These are phyloP conservation scores for Acleris holmiana DNA, from an alignment of 2,888 invertebrate species.

Conservation along the genomic window DNA sequence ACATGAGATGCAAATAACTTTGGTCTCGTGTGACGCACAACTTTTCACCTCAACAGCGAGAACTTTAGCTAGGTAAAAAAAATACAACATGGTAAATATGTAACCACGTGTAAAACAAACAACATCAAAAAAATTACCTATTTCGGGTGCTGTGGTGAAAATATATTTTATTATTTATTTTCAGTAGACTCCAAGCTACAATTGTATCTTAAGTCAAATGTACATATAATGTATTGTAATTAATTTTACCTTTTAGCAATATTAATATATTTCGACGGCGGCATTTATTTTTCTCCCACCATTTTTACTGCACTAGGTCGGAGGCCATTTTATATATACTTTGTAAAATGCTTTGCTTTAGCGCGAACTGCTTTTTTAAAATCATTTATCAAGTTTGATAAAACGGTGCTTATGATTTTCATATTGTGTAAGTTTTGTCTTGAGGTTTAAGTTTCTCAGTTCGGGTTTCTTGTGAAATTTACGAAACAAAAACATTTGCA, in stretches of 20 bases:
- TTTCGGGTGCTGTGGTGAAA: too few species aligned
- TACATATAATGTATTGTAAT: conserved; percentile 48
- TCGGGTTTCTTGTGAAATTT: conserved; percentile 37
- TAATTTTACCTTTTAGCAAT: conserved; percentile 60
- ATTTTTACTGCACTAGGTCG: conserved; percentile 43
- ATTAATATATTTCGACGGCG: conserved; percentile 50
- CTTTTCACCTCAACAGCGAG: too few species aligned
- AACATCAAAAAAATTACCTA: too few species aligned
- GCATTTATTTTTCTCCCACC: conserved; percentile 69
- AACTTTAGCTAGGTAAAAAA: too few species aligned
- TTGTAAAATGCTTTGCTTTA: not conserved
- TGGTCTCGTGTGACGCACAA: too few species aligned
- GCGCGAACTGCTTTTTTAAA: not conserved
- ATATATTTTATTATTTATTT: not conserved
- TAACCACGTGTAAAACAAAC: too few species aligned
- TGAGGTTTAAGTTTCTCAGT: conserved; percentile 7
- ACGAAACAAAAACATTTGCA: too few species aligned
- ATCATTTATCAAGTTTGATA: not conserved
- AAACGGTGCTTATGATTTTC: conserved; percentile 18
- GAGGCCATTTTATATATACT: conserved; percentile 13
- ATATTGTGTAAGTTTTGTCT: too few species aligned
- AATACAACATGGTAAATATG: too few species aligned
- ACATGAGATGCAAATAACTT: too few species aligned
- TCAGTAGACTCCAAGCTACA: conserved; percentile 8
- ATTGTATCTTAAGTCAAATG: conserved; percentile 40